Percentiles rank a stretch among this genome's conserved stretches.
phyloP scores from a whole-genome alignment of 1,140 invertebrate genomes.

The Polypedilum pembai region DNA sequence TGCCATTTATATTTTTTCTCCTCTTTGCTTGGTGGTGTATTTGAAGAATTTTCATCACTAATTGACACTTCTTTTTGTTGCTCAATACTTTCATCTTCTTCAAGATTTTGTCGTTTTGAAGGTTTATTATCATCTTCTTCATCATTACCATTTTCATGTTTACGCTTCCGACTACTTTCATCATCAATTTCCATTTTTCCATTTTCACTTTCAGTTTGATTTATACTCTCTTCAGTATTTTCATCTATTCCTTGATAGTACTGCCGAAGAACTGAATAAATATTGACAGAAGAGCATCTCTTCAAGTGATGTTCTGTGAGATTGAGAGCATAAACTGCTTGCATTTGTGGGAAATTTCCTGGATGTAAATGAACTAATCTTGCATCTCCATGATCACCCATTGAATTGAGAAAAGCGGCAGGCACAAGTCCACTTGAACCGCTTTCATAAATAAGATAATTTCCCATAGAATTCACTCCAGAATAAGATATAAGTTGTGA shows the following conservation, averaged over 20 bases:
- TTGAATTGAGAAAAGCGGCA: conserved; percentile 68
- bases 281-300: conserved; percentile 60
- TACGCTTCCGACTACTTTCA: conserved; percentile 40
- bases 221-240: conserved; percentile 34
- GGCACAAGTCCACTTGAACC: conserved; percentile 74
- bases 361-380: conserved; percentile 68
- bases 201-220: conserved; percentile 32
- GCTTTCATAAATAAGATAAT: conserved; percentile 79
- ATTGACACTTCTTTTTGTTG: conserved; percentile 30
- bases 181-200: conserved; percentile 35
- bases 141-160: conserved; percentile 31
- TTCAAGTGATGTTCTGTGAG: conserved; percentile 57
- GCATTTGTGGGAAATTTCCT: conserved; percentile 68
- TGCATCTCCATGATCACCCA: conserved; percentile 55
- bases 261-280: conserved; percentile 61
- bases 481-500: conserved; percentile 76
- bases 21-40: conserved; percentile 31
- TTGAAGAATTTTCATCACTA: too few relatives aligned
- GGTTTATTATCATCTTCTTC: conserved; percentile 21
- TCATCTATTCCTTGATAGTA: conserved; percentile 49
- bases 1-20: conserved; percentile 50
- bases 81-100: conserved; percentile 29
- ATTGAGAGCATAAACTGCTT: conserved; percentile 69
- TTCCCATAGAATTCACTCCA: conserved; percentile 69
- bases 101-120: conserved; percentile 30